Conservation (phyloP, 2,797 vertebrate species). For the Echeneis naucrates region DNA sequence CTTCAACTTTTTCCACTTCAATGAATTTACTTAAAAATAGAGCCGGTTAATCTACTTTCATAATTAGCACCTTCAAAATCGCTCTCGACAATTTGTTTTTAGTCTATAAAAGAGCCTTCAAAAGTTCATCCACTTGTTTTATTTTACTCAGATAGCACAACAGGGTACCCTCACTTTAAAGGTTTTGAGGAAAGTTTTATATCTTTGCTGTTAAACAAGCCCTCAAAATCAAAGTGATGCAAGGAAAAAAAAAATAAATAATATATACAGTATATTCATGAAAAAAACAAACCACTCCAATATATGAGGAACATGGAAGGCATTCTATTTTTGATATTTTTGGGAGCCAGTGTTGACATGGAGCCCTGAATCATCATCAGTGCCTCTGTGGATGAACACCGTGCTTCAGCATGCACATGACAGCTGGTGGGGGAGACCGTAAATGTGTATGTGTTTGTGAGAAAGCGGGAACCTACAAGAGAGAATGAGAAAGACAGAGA, state of each 20-base stretch:
- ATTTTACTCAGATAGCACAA: not conserved
- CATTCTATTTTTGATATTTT: conserved; percentile 11
- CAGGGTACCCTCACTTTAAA: not conserved
- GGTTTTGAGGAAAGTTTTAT: conserved; percentile 3
- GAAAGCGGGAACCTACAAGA: not conserved
- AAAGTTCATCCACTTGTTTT: conserved; percentile 2
- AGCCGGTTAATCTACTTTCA: not conserved
- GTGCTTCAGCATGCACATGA: conserved; percentile 20
- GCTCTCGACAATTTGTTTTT: not conserved
- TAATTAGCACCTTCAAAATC: not conserved
- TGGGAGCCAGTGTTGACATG: conserved; percentile 7
- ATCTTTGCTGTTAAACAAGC: conserved; percentile 28
- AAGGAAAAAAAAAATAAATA: conserved; percentile 21
- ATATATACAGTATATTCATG: no score
- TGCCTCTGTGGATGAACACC: conserved; percentile 15
- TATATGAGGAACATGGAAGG: conserved; percentile 15
- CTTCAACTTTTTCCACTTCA: conserved; percentile 4
- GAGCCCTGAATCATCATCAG: conserved; percentile 39
- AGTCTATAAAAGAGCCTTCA: not conserved
- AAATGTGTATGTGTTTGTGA: not conserved
- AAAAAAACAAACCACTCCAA: conserved; percentile 1
- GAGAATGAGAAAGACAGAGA: not conserved
- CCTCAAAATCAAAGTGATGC: conserved; percentile 3
- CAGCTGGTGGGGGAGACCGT: conserved; percentile 22
- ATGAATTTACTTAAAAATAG: not conserved